Base-by-base conservation (phyloP, 2,888 invertebrate genomes). In the Meghimatium bilineatum region DNA sequence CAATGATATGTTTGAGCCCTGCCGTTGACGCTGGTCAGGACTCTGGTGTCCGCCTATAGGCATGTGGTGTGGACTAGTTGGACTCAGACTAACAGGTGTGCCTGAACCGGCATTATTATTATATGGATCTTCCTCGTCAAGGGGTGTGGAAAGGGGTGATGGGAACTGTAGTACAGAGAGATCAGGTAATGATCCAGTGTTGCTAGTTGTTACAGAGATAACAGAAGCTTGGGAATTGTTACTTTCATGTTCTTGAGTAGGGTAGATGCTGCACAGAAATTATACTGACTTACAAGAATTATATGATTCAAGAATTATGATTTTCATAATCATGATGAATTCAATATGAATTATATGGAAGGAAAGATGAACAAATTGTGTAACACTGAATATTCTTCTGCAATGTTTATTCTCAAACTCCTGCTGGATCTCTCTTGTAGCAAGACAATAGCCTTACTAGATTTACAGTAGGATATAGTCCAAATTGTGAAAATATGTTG, bases 131-230 rank as follows among this genome's bases (percentile, higher is more conserved):
- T 93, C 93, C 32, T 90, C 96, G 94, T 97, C 97, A 85, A 97
- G 94, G 90, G 97, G 96, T 92, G 95, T 95, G 90, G 95, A 95
- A 91, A 97, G 95, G 85, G 97, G 96, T 89, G 96, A 95, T 85
- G 96, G 95, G 94, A 96, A 97, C 95, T 98, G 97, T 92, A 98
- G 96, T 93, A 96, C 97, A 90, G 98, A 97, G 94, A 98, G 95
- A 95, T 98, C 98, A 88, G 98, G 98, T 93, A 98, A 95, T 88
- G 98, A 98, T 88, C 97, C 97, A 67, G 97, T 97, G 93, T 96
- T 96, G 93, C 95, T 96, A n/a, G 84, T 69, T 90, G 96, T 96
- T 93, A 97, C 96, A 89, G 97, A 96, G 93, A 97, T 96, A 94
- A 96, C 96, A 90, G 95, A 79, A 87, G 95, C 95, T 69, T 95